phyloP scores from a whole-genome alignment of 2,797 vertebrate genomes.

The Cercopithecus diana region DNA sequence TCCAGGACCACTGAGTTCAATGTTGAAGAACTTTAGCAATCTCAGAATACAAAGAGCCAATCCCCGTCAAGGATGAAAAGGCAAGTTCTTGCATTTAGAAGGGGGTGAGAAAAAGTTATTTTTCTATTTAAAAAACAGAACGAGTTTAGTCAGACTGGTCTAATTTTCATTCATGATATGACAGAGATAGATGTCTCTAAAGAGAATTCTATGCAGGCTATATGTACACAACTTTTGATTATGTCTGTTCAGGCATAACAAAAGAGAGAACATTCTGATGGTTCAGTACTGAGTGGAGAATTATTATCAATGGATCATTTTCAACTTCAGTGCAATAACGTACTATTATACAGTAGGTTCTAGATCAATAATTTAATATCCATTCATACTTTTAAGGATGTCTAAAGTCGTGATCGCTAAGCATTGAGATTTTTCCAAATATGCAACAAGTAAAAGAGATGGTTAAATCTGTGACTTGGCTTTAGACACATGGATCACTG shows the following conservation, averaged over 20 bases:
- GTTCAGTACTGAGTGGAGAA: background rate
- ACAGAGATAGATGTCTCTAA: background rate
- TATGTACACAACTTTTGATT: accelerated
- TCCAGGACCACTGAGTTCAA: background rate
- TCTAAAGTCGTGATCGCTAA: background rate
- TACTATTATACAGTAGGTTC: background rate
- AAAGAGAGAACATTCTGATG: background rate
- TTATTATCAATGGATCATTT: background rate
- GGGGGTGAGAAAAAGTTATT: background rate
- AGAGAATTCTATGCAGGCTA: background rate
- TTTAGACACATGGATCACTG: background rate
- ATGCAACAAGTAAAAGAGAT: background rate
- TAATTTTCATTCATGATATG: background rate
- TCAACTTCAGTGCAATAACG: background rate
- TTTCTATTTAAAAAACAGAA: background rate
- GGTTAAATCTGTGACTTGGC: background rate
- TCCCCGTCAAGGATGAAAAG: background rate
- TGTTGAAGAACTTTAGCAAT: background rate
- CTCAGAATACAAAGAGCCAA: background rate
- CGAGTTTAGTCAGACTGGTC: background rate
- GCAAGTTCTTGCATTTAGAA: slow-evolving; percentile 19
- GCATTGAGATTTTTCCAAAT: background rate
- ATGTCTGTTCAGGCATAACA: background rate
- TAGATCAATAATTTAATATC: background rate
- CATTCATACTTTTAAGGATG: background rate